Evolutionary conservation across 2,888 invertebrate species (phyloP), one percentile per base, ranked within the genome.

Genomic region (Omphaloscelis lunosa): DNA sequence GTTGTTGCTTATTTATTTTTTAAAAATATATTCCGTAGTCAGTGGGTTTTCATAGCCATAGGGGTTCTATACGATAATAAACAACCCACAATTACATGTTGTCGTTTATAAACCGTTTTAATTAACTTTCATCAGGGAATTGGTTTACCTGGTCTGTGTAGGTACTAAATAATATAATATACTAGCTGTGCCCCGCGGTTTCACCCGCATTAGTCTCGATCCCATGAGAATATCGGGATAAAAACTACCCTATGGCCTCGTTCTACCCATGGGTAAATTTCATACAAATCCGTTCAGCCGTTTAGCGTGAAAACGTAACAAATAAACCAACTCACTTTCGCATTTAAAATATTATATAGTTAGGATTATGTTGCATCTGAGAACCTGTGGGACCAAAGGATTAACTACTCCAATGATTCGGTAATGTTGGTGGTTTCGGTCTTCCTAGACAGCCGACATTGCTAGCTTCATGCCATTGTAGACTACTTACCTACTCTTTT

Each of bases 1-100:
- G 39, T 20, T 62, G 6, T 67, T 83, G 45, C 74, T 68, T 74
- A 63, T 67, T 72, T 76, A 71, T 80, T 61, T 68, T 61, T 27
- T 67, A 45, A 23, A 71, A 72, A 80, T 66, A 9, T 56, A 62
- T 80, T 68, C 5, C 15, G 23, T 69, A 23, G 29, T 48, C 62
- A 17, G 34, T 59, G 20, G 39, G 27, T 34, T 63, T 27, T 9
- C 7, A n/a, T 53, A 63, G 51, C 41, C 58, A 27, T 27, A 48
- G n/a, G 58, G 15, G 45, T 45, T 51, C 56, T 77, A 67, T 6
- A 23, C 6, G 29, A n/a, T 76, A 45, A 67, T 41, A 56, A 39
- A 79, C 39, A 56, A 70, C 34, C 11, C n/a, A n/a, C n/a, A n/a
- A n/a, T 9, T 67, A 39, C 15, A 41, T 63, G 56, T 41, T 51